Conservation (phyloP, 2,113 vertebrate species). For the Atherinomorus stipes region DNA sequence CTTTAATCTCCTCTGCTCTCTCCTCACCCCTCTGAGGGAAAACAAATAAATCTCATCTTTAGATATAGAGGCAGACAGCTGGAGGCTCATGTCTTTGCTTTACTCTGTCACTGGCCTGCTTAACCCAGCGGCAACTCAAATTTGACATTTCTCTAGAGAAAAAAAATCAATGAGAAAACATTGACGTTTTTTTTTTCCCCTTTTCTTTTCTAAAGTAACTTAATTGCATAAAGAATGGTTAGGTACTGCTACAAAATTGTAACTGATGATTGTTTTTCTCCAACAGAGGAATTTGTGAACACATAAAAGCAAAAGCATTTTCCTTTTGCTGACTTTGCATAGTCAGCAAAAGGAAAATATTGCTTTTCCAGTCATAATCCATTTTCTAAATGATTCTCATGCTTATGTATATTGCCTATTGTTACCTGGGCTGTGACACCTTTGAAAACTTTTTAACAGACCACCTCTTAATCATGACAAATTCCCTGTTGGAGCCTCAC, state of each 20-base stretch:
- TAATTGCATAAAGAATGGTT: not conserved
- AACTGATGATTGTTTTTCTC: too few species aligned
- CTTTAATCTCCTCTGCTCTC: conserved; percentile 58
- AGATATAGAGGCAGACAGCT: conserved; percentile 49
- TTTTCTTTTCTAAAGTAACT: not conserved
- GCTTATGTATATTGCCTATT: too few species aligned
- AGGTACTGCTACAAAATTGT: not conserved
- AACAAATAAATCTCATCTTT: conserved; percentile 62
- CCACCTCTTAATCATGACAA: too few species aligned
- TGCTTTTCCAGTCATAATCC: too few species aligned
- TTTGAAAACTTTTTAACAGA: too few species aligned
- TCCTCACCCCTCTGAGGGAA: conserved; percentile 39
- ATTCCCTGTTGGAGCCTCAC: too few species aligned
- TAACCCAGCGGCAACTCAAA: conserved; percentile 21
- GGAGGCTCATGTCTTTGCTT: conserved; percentile 45
- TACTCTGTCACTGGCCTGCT: conserved; percentile 17
- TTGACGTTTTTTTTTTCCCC: not conserved
- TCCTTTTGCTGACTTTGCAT: too few species aligned
- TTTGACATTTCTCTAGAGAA: not conserved
- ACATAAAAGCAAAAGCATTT: too few species aligned
- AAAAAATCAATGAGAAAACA: not conserved
- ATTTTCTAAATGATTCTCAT: too few species aligned
- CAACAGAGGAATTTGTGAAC: too few species aligned
- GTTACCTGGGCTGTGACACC: too few species aligned
- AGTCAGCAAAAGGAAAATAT: too few species aligned